phyloP scores from a whole-genome alignment of 1,140 invertebrate genomes.

The Brachionus sp. region DNA sequence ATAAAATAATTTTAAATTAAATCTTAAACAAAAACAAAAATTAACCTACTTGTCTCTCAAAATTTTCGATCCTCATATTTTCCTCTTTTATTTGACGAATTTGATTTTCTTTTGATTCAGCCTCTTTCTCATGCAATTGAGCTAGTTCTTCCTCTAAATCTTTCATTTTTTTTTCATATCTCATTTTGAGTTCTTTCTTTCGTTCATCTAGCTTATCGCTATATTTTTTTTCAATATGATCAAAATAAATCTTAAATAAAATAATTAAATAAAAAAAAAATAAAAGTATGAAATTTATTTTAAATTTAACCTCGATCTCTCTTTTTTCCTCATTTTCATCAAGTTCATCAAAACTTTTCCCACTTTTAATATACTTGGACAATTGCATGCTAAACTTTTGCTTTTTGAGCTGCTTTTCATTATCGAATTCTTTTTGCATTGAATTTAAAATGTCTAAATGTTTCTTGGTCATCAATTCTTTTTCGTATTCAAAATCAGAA shows the following conservation, averaged over 20 bases:
- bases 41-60: conserved; percentile 10
- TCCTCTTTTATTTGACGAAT: conserved; percentile 30
- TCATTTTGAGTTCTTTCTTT: conserved; percentile 2
- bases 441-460: conserved; percentile 4
- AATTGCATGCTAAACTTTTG: conserved; percentile 45
- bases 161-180: conserved; percentile 17
- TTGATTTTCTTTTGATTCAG: conserved; percentile 13
- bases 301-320: not conserved
- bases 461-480: not conserved
- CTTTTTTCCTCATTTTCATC: conserved; percentile 44
- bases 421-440: conserved; percentile 36
- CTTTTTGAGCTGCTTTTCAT: conserved; percentile 21
- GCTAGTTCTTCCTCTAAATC: conserved; percentile 33
- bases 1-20: not conserved
- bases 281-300: not conserved
- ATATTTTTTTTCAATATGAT: conserved; percentile 43
- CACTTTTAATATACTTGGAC: conserved; percentile 44
- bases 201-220: conserved; percentile 12
- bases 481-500: conserved; percentile 6
- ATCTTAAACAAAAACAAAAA: not conserved
- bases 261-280: not conserved
- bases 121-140: conserved; percentile 1
- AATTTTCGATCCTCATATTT: conserved; percentile 12
- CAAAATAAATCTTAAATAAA: conserved; percentile 37
- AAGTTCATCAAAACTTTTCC: conserved; percentile 41